phyloP scores from a whole-genome alignment of 2,888 invertebrate species.

The Subacronicta megacephala region DNA sequence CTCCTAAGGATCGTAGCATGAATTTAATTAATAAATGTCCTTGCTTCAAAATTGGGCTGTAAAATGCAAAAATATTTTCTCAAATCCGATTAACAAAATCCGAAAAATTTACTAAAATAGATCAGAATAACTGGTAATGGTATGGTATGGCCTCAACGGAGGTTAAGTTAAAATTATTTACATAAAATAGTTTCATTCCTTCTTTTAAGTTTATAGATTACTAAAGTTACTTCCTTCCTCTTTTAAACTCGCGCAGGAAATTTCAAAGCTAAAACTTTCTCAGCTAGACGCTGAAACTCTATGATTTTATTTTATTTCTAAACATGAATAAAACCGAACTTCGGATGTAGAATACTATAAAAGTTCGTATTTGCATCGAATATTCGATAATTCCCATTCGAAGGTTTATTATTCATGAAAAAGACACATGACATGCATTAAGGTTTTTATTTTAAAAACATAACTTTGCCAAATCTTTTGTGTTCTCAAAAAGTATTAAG shows the following conservation, averaged over 20 bases:
- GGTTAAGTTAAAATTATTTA: neutral
- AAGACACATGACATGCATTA: too few relatives aligned
- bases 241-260: conserved; percentile 32
- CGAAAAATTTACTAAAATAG: too few relatives aligned
- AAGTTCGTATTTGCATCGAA: neutral
- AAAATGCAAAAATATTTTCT: too few relatives aligned
- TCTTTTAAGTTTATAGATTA: conserved; percentile 29
- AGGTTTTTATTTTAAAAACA: too few relatives aligned
- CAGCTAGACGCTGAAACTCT: conserved; percentile 19
- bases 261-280: conserved; percentile 37
- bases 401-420: neutral
- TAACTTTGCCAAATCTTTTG: too few relatives aligned
- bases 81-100: too few relatives aligned
- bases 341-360: neutral
- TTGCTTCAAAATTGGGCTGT: too few relatives aligned
- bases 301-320: conserved; percentile 43
- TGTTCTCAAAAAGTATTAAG: too few relatives aligned
- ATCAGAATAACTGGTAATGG: too few relatives aligned
- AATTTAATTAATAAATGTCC: too few relatives aligned
- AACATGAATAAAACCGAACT: conserved; percentile 7
- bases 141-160: too few relatives aligned
- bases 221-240: conserved; percentile 29
- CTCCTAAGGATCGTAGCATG: too few relatives aligned
- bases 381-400: neutral
- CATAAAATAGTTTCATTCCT: neutral